Base-by-base conservation (phyloP, 1,140 invertebrate species). In the Mactra quadrangularis region DNA sequence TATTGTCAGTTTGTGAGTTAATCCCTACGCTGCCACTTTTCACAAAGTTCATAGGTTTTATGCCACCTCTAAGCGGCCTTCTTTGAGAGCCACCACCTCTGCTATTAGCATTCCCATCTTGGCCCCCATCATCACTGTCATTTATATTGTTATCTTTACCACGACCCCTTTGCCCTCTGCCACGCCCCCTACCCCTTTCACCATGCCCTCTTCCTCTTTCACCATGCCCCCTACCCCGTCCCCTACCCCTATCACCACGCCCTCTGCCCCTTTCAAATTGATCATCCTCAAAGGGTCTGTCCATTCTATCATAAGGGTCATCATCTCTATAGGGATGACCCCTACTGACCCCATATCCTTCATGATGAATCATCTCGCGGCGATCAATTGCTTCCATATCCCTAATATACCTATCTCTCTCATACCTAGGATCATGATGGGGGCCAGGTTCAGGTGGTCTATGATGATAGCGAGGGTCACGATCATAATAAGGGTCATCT, bases 11-110 rank as follows among this genome's bases (percentile, higher is more conserved):
- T 22, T 35, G 50, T n/a, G 38, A 25, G 17, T 33, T 45, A 41
- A 25, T 19, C 3, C 31, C 45, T 50, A 2, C 22, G n/a, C 25
- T 19, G 13, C 59, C 50, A 15, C 27, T 62, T 79, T 79, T 79
- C 3, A 79, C 76, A 79, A 79, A 79, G 50, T 55, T 79, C 64
- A 79, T 22, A 13, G 22, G 22, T 33, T 60, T 76, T 29, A 52
- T 62, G 50, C 53, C 33, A 25, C 52, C 53, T 45, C 35, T 57
- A 19, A 38, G 27, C 1, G 9, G 22, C 17, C 27, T 19, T n/a
- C 11, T 7, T 3, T 50, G 38, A 31, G 33, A 35, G 11, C 57
- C 57, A 45, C 6, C 3, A 29, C 53, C 47, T 17, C 70, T 50
- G 6, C 6, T 11, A n/a, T n/a, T n/a, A 41, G 15, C 15, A 6